Base-by-base conservation (phyloP, 2,888 invertebrate species). In the Ochlodes sylvanus region DNA sequence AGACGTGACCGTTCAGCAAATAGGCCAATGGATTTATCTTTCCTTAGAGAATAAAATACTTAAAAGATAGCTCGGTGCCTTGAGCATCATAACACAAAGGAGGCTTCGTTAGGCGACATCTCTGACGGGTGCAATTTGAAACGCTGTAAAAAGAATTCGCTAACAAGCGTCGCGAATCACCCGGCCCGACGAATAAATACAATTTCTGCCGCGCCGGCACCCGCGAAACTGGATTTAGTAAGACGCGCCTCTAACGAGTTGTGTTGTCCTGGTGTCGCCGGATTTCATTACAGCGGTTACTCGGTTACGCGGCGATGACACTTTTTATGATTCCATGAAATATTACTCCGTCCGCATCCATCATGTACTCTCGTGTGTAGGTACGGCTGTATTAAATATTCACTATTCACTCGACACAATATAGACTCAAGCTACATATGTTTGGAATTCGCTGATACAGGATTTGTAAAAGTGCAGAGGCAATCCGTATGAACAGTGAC, bases 151-250 rank as follows among this genome's bases (percentile, higher is more conserved):
- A 76, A 75, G 76, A 72, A 73, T 70, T 70, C 70, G 60, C 73
- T 77, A 75, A 77, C 76, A 77, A 77, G 76, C 71, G 72, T 71
- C 69, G 73, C 70, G 70, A 73, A 70, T 72, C 72, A 71, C 68
- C 69, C 72, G 68, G 63, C 60, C 63, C 60, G 66, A 65, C 70
- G 73, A 71, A 74, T 73, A 73, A 76, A 73, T 72, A 76, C 71
- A 55, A 67, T 67, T 67, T 62, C 54, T 38, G 55, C 52, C 60
- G 52, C 60, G 60, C 52, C 64, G 47, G 57, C 58, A 42, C 57
- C 64, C 62, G 47, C 67, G 62, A 60, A 68, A 71, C 47, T 68
- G 58, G 65, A 68, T 70, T 71, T 62, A 65, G 63, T 62, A 61
- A 61, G 62, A 63, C 55, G 66, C 47, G 52, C 68, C 68, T 64